Base-by-base conservation (phyloP, 35 echinoderm and acorn worm genomes). In the Lytechinus pictus region DNA sequence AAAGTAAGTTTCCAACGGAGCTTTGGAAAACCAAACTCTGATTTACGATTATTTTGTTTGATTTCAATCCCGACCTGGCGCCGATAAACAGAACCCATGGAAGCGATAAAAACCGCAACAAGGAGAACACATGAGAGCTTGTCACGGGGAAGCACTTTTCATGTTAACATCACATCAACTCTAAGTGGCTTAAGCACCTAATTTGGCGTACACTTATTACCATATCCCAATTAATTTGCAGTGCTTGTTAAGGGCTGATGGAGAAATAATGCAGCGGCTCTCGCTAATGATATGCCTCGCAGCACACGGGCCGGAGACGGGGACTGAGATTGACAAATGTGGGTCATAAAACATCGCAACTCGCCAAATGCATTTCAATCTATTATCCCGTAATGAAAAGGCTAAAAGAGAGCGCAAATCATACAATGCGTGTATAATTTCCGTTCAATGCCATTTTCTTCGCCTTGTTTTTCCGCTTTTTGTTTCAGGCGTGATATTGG, bases 111-210 rank as follows among this genome's bases (percentile, higher is more conserved):
- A 79, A 24, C 66, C 66, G 19, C 21, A 44, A 58, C 66, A 8
- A 79, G 21, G 66, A 24, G 66, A 7, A n/a, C 66, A 16, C n/a
- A 3, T 14, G 66, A 79, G 66, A 24, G 4, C 66, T 79, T 79
- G 66, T 79, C 66, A 79, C 13, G 66, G 21, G 66, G 52, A 54
- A 90, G 88, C 88, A 90, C 88, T 90, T 52, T 90, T 90, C 88
- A 90, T 90, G 28, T 90, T 44, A 52, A 44, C 52, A 44, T 16
- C 88, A 54, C 88, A 90, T 90, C 88, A 90, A 54, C 8, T 12
- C 88, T 90, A 90, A 90, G 88, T 90, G 88, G 88, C 88, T 90
- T 90, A 90, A 90, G 88, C 88, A 90, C 88, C 28, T 90, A 90
- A 90, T 90, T 90, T 90, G 88, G 88, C 88, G 27, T 90, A 52